Conservation (phyloP, 2,888 invertebrate genomes). For the Phlogophora meticulosa region DNA sequence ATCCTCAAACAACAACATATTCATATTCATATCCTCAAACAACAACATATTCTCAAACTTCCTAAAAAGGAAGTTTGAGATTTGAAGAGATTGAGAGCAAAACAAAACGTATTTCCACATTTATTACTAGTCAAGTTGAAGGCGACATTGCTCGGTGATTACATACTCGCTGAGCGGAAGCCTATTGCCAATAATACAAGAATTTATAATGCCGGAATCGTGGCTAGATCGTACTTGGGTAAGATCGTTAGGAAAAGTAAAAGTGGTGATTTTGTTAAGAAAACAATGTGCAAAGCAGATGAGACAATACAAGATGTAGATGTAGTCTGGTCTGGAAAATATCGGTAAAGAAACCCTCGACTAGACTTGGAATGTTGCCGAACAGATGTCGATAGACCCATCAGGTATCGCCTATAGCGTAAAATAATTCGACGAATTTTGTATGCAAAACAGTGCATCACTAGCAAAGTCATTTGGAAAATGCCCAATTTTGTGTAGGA, state of each 20-base stretch:
- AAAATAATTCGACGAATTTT: constrained; percentile 11
- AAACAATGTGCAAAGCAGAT: constrained; percentile 11
- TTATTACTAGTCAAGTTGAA: constrained; percentile 44
- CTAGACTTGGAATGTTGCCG: constrained; percentile 20
- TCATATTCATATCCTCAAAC: too few relatives aligned
- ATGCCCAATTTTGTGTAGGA: constrained; percentile 22
- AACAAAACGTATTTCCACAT: constrained; percentile 46
- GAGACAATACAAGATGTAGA: constrained; percentile 20
- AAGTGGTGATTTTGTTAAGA: constrained; percentile 31
- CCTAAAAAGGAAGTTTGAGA: too few relatives aligned
- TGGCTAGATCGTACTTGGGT: constrained; percentile 13
- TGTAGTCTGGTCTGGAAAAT: background rate
- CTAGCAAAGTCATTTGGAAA: constrained; percentile 10
- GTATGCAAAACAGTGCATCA: constrained; percentile 3
- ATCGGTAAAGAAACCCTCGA: constrained; percentile 2
- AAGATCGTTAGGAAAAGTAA: constrained; percentile 36
- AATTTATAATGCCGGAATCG: constrained; percentile 56
- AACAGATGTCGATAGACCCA: constrained; percentile 16
- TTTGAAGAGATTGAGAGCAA: constrained; percentile 22
- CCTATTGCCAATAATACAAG: constrained; percentile 55
- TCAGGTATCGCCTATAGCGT: constrained; percentile 3
- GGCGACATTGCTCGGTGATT: constrained; percentile 53
- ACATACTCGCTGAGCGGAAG: constrained; percentile 57
- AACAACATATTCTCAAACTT: too few relatives aligned
- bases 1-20: too few relatives aligned